A percentile compares a stretch with the other conserved stretches of the same genome.
phyloP scores from a whole-genome alignment of 2,113 vertebrate species.

The Scalopus aquaticus region DNA sequence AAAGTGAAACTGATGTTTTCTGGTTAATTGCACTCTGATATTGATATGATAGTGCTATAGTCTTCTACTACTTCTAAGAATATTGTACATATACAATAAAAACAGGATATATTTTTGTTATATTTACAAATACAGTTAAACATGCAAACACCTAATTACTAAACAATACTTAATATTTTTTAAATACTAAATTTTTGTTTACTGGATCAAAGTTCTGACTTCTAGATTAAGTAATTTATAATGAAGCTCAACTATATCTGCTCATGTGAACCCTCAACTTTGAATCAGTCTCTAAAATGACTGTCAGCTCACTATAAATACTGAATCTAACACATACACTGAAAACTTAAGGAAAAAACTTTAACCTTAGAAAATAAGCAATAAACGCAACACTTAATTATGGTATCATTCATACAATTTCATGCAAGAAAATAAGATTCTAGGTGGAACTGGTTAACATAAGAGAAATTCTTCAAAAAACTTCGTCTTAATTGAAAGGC shows the following conservation, averaged over 20 bases:
- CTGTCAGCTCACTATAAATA: neutral
- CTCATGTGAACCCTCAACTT: neutral
- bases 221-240: slow-evolving; percentile 8
- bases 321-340: neutral
- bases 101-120: neutral
- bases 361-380: neutral
- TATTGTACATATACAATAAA: neutral
- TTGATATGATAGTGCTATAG: neutral
- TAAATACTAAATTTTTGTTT: neutral
- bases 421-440: neutral
- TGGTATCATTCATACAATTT: neutral
- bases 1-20: neutral
- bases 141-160: neutral
- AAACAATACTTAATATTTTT: slow-evolving; percentile 43
- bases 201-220: neutral
- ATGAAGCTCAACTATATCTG: neutral
- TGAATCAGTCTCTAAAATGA: slow-evolving; percentile 19
- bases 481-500: neutral
- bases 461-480: neutral
- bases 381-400: neutral
- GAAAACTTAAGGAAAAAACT: neutral
- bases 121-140: neutral
- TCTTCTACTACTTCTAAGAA: neutral
- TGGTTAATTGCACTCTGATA: slow-evolving; percentile 37
- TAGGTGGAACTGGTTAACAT: neutral